A percentile compares a stretch with the other conserved stretches of the same genome.
These are phyloP conservation scores for Motacilla tschutschensis DNA, from an alignment of 2,113 vertebrate species.

Conservation along the genomic window DNA sequence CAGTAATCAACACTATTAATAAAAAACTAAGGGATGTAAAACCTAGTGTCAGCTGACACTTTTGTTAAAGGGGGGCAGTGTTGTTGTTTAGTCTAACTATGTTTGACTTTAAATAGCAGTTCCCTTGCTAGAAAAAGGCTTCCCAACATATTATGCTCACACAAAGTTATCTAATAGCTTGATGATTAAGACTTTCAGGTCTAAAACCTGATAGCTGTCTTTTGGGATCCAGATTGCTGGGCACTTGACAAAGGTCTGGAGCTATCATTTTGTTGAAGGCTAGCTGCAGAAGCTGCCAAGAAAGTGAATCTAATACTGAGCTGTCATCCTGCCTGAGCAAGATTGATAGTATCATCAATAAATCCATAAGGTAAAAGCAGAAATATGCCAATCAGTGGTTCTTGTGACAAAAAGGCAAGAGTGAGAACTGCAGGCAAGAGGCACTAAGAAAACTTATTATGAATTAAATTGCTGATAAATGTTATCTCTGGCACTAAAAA, in stretches of 20 bases:
- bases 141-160: not conserved
- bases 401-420: constrained; percentile 35
- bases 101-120: not conserved
- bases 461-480: constrained; percentile 44
- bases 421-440: constrained; percentile 30
- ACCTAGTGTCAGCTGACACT: not conserved
- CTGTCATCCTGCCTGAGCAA: constrained; percentile 54
- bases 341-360: constrained; percentile 66
- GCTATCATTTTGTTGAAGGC: not conserved
- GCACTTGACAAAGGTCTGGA: not conserved
- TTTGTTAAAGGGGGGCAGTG: not conserved
- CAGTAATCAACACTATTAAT: not conserved
- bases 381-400: constrained; percentile 29
- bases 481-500: constrained; percentile 23
- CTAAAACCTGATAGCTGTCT: not conserved
- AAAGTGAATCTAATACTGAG: constrained; percentile 33
- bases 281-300: constrained; percentile 31
- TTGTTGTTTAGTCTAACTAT: not conserved
- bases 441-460: constrained; percentile 44
- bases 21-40: not conserved
- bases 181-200: not conserved
- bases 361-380: constrained; percentile 50
- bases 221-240: not conserved
- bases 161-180: not conserved
- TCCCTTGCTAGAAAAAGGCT: not conserved